Evolutionary conservation across 2,113 vertebrate species (phyloP).

Genomic region (Taurulus bubalis): DNA sequence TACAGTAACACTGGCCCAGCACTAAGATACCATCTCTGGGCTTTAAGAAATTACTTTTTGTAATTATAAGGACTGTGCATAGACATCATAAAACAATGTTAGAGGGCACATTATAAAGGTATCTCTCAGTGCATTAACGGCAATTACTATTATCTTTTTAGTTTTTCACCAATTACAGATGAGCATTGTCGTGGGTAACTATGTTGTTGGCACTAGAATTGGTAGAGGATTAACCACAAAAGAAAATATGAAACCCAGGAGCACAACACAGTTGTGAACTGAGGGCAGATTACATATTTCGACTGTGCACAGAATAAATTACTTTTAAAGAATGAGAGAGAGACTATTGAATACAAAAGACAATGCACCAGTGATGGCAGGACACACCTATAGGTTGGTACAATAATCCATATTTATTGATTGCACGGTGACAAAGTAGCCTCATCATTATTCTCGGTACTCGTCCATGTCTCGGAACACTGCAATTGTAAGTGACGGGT

Average conservation of each 20-base stretch:
- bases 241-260: not conserved
- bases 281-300: not conserved
- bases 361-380: not conserved
- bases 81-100: slow-evolving; percentile 29
- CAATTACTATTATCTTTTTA: not conserved
- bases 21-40: slow-evolving; percentile 61
- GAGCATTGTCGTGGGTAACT: not conserved
- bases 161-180: not conserved
- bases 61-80: slow-evolving; percentile 19
- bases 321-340: not conserved
- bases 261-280: not conserved
- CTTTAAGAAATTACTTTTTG: slow-evolving; percentile 36
- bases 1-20: slow-evolving; percentile 43
- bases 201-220: not conserved
- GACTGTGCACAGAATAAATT: not conserved
- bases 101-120: slow-evolving; percentile 20
- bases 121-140: slow-evolving; percentile 1
- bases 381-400: not conserved
- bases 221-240: not conserved
- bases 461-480: no score
- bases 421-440: not conserved
- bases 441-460: not conserved
- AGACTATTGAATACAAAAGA: not conserved
- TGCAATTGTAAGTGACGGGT: not conserved
- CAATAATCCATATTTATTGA: not conserved